phyloP scores from a whole-genome alignment of 2,797 vertebrate genomes.

The Clarias platycephalus region DNA sequence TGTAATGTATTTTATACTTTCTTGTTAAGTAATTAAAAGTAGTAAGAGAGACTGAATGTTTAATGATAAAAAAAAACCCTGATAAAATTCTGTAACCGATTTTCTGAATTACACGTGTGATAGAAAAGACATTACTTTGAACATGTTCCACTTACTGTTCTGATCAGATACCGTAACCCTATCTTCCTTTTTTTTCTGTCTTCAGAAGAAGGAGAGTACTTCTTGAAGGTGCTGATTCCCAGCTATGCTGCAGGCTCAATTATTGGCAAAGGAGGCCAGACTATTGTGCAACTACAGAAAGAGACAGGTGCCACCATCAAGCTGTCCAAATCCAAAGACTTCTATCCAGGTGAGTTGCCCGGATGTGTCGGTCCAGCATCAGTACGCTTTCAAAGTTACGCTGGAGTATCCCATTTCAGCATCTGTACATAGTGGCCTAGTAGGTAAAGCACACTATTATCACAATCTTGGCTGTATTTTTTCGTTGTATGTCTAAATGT shows the following conservation, averaged over 20 bases:
- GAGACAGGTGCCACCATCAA: constrained; percentile 96
- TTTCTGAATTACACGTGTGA: not conserved
- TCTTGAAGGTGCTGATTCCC: constrained; percentile 95
- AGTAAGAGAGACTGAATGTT: not conserved
- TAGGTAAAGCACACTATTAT: constrained; percentile 23
- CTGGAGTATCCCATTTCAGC: not conserved
- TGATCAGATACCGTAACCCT: not conserved
- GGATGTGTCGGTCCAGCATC: not conserved
- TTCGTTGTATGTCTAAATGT: constrained; percentile 31
- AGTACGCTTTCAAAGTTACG: not conserved
- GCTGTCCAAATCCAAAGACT: constrained; percentile 97
- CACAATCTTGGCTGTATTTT: constrained; percentile 7
- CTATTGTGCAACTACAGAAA: constrained; percentile 94
- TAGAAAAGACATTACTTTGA: not conserved
- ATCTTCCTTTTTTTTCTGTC: not conserved
- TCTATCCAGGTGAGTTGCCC: constrained; percentile 86
- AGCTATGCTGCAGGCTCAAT: constrained; percentile 96
- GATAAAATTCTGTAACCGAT: not conserved
- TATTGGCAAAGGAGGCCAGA: constrained; percentile 96
- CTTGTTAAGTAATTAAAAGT: not conserved
- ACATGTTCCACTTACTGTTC: not conserved
- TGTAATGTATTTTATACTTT: not conserved
- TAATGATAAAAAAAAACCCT: no score
- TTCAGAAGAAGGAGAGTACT: constrained; percentile 88
- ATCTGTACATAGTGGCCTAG: not conserved